Percentiles rank a stretch among this genome's conserved stretches.
Evolutionary conservation across 2,888 invertebrate species (phyloP).

Genomic region (Drosophila greeni): DNA sequence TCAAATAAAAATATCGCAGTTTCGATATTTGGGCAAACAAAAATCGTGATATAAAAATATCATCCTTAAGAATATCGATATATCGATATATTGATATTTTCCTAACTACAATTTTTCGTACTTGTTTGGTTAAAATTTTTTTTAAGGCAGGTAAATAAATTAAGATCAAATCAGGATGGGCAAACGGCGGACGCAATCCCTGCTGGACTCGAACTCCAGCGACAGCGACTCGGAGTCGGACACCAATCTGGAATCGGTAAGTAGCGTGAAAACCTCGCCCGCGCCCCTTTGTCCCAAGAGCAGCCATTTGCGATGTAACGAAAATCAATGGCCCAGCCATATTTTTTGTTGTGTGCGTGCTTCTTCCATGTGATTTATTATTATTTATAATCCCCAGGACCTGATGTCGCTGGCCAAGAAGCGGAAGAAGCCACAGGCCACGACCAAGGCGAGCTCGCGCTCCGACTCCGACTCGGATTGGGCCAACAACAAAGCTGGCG

Average conservation of each 20-base stretch:
- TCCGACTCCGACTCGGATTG: slow-evolving; percentile 81
- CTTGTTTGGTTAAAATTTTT: slow-evolving; percentile 23
- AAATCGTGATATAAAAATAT: too few species aligned
- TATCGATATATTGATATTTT: too few species aligned
- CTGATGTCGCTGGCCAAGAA: slow-evolving; percentile 88
- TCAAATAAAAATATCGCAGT: too few species aligned
- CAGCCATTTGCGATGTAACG: slow-evolving; percentile 22
- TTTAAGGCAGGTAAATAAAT: not conserved
- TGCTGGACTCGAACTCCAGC: slow-evolving; percentile 90
- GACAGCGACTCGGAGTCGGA: slow-evolving; percentile 87
- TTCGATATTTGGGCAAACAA: too few species aligned
- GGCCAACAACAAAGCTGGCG: slow-evolving; percentile 75
- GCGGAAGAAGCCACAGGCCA: slow-evolving; percentile 81
- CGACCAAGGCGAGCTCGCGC: slow-evolving; percentile 78
- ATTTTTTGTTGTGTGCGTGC: not conserved
- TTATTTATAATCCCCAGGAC: slow-evolving; percentile 81
- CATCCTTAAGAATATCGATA: too few species aligned
- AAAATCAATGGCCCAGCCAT: slow-evolving; percentile 33
- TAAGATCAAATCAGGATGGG: slow-evolving; percentile 81
- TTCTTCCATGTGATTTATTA: not conserved
- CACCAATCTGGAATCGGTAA: slow-evolving; percentile 91
- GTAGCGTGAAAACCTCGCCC: slow-evolving; percentile 69
- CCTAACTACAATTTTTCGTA: slow-evolving; percentile 4
- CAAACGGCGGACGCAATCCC: slow-evolving; percentile 89
- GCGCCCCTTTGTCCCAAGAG: slow-evolving; percentile 21